These are phyloP conservation scores for Nyctibius bracteatus DNA, from an alignment of 2,113 vertebrate genomes.

Conservation along the genomic window DNA sequence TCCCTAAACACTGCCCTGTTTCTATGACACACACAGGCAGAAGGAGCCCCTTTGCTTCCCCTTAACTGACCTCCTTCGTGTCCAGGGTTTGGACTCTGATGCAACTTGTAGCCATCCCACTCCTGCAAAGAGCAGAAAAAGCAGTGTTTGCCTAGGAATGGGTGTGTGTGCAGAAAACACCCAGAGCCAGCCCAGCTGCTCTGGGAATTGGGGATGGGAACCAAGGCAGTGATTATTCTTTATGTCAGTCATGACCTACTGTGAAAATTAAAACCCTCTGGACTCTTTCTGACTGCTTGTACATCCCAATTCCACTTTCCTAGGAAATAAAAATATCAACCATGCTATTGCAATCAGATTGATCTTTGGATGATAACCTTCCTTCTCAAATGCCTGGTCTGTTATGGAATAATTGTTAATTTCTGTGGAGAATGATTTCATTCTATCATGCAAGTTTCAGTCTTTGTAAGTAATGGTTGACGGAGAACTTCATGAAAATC, in stretches of 20 bases:
- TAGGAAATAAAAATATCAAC: not conserved
- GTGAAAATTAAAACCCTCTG: not conserved
- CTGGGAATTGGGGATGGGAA: not conserved
- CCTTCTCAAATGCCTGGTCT: rapidly evolving
- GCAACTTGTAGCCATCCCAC: not conserved
- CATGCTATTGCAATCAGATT: not conserved
- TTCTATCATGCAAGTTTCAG: not conserved
- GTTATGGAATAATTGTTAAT: not conserved
- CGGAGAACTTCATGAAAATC: not conserved
- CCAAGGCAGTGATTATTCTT: not conserved
- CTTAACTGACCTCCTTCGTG: not conserved
- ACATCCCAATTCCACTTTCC: not conserved
- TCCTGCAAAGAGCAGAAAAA: not conserved
- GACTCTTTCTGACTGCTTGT: not conserved
- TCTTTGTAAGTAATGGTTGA: not conserved
- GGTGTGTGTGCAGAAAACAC: not conserved
- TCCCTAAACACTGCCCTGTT: not conserved
- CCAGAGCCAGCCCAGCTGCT: not conserved
- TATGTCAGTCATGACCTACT: not conserved
- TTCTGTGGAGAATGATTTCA: not conserved
- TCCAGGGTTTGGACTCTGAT: not conserved
- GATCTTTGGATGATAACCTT: not conserved
- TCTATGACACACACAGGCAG: not conserved
- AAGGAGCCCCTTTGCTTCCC: not conserved
- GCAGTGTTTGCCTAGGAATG: not conserved